Evolutionary conservation across 2,113 vertebrate species (phyloP).

Genomic region (Noturus placidus): DNA sequence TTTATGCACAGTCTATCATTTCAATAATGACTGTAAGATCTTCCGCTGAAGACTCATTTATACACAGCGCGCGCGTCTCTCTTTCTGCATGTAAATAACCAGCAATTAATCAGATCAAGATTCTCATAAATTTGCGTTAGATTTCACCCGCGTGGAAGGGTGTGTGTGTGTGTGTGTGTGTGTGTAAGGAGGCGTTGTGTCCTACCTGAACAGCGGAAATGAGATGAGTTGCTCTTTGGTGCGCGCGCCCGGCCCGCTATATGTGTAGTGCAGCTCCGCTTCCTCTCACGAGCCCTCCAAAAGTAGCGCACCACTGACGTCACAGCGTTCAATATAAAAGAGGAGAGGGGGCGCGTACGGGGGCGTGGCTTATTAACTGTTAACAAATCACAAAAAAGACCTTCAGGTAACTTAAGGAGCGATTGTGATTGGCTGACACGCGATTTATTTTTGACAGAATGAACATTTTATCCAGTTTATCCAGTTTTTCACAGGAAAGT

Average conservation of each 20-base stretch:
- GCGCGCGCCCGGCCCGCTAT: background rate
- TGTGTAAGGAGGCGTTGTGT: background rate
- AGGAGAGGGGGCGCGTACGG: background rate
- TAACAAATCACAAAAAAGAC: slow-evolving; percentile 46
- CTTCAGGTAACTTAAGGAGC: slow-evolving; percentile 34
- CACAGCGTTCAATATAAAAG: slow-evolving; percentile 24
- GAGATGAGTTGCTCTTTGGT: background rate
- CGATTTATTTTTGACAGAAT: background rate
- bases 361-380: slow-evolving; percentile 27
- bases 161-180: background rate
- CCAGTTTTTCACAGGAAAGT: background rate
- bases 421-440: slow-evolving; percentile 11
- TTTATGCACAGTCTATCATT: too few relatives aligned
- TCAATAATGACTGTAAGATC: background rate
- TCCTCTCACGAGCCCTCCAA: slow-evolving; percentile 48
- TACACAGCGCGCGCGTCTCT: background rate
- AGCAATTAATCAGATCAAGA: background rate
- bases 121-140: background rate
- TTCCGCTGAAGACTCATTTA: background rate
- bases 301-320: slow-evolving; percentile 50
- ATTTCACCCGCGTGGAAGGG: background rate
- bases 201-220: slow-evolving; percentile 33
- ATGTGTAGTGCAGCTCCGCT: slow-evolving; percentile 24
- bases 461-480: background rate
- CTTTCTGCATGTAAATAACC: background rate